Percentiles rank a stretch among this genome's conserved stretches.
Conservation (phyloP, 2,113 vertebrate species). For the Callionymus lyra region DNA sequence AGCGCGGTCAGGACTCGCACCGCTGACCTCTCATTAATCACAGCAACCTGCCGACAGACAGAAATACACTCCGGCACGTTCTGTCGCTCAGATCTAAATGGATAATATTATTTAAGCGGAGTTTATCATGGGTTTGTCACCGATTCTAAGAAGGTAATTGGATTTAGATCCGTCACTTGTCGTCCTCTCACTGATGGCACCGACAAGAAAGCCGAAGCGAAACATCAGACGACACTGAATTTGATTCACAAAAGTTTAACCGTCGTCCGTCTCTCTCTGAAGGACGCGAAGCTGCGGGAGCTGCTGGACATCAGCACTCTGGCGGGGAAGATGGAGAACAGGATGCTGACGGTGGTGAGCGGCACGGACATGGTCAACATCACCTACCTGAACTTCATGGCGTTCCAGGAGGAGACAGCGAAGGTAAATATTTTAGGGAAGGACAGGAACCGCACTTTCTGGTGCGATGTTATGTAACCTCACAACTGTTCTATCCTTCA, state of each 20-base stretch:
- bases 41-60: constrained; percentile 12
- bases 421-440: constrained; percentile 69
- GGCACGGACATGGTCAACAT: constrained; percentile 92
- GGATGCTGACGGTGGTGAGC: constrained; percentile 88
- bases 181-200: neutral
- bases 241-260: neutral
- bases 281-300: constrained; percentile 91
- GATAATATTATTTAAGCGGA: too few species aligned
- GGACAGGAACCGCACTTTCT: too few species aligned
- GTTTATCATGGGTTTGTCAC: too few species aligned
- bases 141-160: too few species aligned
- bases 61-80: neutral
- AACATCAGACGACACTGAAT: neutral
- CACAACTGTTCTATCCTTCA: too few species aligned
- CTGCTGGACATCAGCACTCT: constrained; percentile 80
- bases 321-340: constrained; percentile 80
- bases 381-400: constrained; percentile 90
- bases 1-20: constrained; percentile 1
- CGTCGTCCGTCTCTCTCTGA: constrained; percentile 4
- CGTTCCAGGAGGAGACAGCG: constrained; percentile 88
- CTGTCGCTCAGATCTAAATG: too few species aligned
- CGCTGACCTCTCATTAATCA: constrained; percentile 36
- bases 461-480: too few species aligned
- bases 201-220: neutral
- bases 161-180: too few species aligned